A percentile compares a stretch with the other conserved stretches of the same genome.
Conservation (phyloP, 2,113 vertebrate species). For the Passer domesticus region DNA sequence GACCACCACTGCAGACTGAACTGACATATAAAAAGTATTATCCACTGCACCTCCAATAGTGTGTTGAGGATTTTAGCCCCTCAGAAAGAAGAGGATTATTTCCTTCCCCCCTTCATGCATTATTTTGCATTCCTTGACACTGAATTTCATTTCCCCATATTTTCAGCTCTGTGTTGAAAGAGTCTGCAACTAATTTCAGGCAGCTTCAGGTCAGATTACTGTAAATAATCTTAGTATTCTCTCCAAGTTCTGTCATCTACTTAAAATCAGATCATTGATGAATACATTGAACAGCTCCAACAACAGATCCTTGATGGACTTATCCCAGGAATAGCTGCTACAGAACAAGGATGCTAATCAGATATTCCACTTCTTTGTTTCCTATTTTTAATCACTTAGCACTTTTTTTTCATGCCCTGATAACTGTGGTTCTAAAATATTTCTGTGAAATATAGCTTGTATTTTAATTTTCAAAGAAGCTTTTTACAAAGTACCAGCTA, state of each 20-base stretch:
- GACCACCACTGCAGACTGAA: neutral
- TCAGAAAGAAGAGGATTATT: neutral
- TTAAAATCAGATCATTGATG: neutral
- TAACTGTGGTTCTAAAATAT: neutral
- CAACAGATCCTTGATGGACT: neutral
- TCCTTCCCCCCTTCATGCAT: neutral
- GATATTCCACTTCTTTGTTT: neutral
- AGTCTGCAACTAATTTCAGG: neutral
- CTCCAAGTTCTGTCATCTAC: neutral
- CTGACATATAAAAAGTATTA: neutral
- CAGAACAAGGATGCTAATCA: neutral
- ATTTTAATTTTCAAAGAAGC: neutral
- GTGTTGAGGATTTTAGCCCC: neutral
- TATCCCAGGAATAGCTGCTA: neutral
- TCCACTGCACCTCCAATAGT: neutral
- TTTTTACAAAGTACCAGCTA: neutral
- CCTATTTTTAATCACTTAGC: neutral
- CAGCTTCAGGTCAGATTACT: neutral
- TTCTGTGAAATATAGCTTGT: neutral
- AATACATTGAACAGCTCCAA: neutral
- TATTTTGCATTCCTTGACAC: neutral
- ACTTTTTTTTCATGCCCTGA: neutral
- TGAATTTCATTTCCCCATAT: neutral
- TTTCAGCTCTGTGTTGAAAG: neutral
- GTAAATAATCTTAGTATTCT: neutral